Base-by-base conservation (phyloP, 1,140 invertebrate genomes). In the Cydia fagiglandana region DNA sequence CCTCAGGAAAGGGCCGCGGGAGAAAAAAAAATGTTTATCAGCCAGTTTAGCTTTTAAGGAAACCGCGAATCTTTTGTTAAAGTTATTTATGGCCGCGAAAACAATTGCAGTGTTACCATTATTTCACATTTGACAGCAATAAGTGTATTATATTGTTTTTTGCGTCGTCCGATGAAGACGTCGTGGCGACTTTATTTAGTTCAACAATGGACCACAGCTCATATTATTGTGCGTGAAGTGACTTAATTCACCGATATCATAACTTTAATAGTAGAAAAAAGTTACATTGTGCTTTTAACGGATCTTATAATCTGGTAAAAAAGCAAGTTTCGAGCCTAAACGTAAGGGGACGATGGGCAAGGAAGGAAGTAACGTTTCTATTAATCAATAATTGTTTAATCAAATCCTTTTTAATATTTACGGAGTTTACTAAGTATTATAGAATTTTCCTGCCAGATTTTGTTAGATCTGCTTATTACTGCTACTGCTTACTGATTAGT, bases 61-160 rank as follows among this genome's bases (percentile, higher is more conserved):
- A 91, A 93, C 91, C 91, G 91, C 91, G 84, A 89, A 88, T 89
- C 88, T 83, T 89, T 93, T 90, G 90, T 91, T 86, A 86, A 86
- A 81, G 85, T 84, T 90, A 93, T 93, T 93, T 93, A 93, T 93
- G 85, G 82, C 73, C 80, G 80, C 74, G 85, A 87, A 93, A 93
- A 93, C 91, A 93, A 93, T 91, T 92, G 91, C 78, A 83, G 78
- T 85, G 86, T 90, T 88, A 89, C 88, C 88, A 91, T 90, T 91
- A 91, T 92, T 89, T 88, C 88, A 87, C 78, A 87, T 83, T 89
- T 89, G 88, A 91, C 90, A 91, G 88, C 84, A 90, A 89, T 92
- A 90, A 90, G 84, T 86, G 86, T 88, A 91, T 88, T 87, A 86
- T 83, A 81, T 83, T 81, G 79, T 81, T 83, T 87, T 87, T 87